These are phyloP conservation scores for Drosophila borealis DNA, from an alignment of 2,888 invertebrate species.

Conservation along the genomic window DNA sequence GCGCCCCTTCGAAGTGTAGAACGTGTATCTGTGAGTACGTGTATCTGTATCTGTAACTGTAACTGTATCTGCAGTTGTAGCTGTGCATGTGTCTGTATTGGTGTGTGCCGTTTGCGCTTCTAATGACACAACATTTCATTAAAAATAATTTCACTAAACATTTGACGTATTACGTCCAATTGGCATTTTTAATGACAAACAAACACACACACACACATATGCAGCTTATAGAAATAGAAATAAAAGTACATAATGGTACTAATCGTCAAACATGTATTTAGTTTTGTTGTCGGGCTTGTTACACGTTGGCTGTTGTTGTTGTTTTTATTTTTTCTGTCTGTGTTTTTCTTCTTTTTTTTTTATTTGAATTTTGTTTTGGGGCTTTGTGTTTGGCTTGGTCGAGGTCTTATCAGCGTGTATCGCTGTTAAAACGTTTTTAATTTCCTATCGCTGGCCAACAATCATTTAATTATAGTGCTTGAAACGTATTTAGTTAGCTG, in stretches of 20 bases:
- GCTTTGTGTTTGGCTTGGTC: conserved; percentile 26
- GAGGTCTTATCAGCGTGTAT: conserved; percentile 66
- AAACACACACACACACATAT: conserved; percentile 10
- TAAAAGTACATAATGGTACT: conserved; percentile 55
- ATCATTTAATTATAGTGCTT: conserved; percentile 76
- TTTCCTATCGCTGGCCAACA: conserved; percentile 70
- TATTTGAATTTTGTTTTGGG: conserved; percentile 18
- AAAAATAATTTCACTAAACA: conserved; percentile 79
- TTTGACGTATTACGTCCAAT: conserved; percentile 79
- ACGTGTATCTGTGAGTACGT: conserved; percentile 13
- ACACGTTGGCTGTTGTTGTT: conserved; percentile 32
- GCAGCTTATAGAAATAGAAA: conserved; percentile 34
- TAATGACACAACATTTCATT: conserved; percentile 81
- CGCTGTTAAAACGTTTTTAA: conserved; percentile 76
- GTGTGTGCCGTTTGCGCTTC: conserved; percentile 38
- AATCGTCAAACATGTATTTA: conserved; percentile 65
- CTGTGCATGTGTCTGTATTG: conserved; percentile 2
- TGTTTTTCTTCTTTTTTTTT: conserved; percentile 15
- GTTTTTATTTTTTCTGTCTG: conserved; percentile 1
- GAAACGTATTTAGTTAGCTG: conserved; percentile 54
- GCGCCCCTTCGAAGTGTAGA: conserved; percentile 44
- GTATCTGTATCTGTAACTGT: conserved; percentile 12
- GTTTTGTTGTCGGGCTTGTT: conserved; percentile 71
- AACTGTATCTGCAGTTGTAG: conserved; percentile 1
- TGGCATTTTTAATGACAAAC: conserved; percentile 75